Evolutionary conservation across 2,113 vertebrate species (phyloP).

Genomic region (Salminus brasiliensis): DNA sequence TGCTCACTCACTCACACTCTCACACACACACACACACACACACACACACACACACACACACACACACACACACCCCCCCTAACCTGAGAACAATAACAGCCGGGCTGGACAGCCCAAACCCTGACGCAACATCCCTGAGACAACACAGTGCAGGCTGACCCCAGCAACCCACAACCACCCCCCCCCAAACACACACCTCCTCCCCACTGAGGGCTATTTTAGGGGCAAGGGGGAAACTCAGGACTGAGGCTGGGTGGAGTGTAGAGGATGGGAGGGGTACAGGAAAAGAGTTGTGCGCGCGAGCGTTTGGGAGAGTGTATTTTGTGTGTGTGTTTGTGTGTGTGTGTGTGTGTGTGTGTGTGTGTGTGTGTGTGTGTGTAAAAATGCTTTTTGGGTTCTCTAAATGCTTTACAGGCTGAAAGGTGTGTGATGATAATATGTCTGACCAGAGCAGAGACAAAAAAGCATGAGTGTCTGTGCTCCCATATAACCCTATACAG

Average conservation of each 20-base stretch:
- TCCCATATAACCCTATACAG: too few relatives aligned
- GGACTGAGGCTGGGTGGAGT: constrained; percentile 44
- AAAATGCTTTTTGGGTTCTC: constrained; percentile 42
- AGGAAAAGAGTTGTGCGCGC: constrained; percentile 2
- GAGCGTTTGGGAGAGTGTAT: too few relatives aligned
- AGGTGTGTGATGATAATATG: background rate
- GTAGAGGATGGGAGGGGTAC: constrained; percentile 67
- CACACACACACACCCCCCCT: constrained; percentile 3
- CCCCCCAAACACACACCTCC: background rate
- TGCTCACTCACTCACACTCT: background rate
- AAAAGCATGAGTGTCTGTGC: background rate
- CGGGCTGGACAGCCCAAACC: constrained; percentile 50
- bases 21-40: background rate
- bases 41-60: background rate
- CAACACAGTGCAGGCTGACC: constrained; percentile 41
- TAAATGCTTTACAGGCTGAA: background rate
- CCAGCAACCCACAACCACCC: background rate
- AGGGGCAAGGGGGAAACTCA: constrained; percentile 60
- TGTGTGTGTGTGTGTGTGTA: background rate
- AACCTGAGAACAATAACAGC: constrained; percentile 69
- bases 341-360: constrained; percentile 15
- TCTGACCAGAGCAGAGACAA: background rate
- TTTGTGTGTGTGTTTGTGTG: constrained; percentile 8
- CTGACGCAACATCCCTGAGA: constrained; percentile 65
- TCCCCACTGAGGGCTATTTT: constrained; percentile 60